A percentile compares a stretch with the other conserved stretches of the same genome.
These are phyloP conservation scores for Mactromeris polynyma DNA, from an alignment of 2,888 invertebrate species.

Conservation along the genomic window DNA sequence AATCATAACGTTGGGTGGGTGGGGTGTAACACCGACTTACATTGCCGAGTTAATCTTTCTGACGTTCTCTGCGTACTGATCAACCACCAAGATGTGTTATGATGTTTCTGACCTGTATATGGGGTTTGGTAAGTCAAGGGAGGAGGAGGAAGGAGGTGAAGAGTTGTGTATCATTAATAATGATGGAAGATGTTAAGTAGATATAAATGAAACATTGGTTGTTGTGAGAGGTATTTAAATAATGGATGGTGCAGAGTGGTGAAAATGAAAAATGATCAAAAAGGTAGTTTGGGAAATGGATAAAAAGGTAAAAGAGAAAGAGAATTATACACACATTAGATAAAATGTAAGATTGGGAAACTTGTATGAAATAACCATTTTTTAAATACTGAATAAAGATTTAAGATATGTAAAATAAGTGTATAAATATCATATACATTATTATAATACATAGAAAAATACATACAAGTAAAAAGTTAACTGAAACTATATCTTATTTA, in stretches of 20 bases:
- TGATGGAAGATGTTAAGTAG: background rate
- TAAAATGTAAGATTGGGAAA: background rate
- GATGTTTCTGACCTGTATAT: constrained; percentile 24
- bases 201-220: constrained; percentile 12
- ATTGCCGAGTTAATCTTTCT: background rate
- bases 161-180: background rate
- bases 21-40: constrained; percentile 42
- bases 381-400: background rate
- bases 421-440: background rate
- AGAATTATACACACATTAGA: background rate
- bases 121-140: constrained; percentile 9
- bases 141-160: background rate
- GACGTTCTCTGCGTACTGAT: constrained; percentile 2
- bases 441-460: background rate
- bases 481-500: background rate
- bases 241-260: background rate
- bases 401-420: background rate
- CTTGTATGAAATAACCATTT: background rate
- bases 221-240: background rate
- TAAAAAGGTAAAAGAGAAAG: constrained; percentile 45
- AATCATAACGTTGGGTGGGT: constrained; percentile 5
- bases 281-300: constrained; percentile 19
- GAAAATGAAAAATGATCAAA: background rate
- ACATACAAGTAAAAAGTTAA: background rate
- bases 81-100: constrained; percentile 11